Percentiles rank a stretch among this genome's conserved stretches.
Evolutionary conservation across 2,797 vertebrate genomes (phyloP).

Genomic region (Acrocephalus scirpaceus): DNA sequence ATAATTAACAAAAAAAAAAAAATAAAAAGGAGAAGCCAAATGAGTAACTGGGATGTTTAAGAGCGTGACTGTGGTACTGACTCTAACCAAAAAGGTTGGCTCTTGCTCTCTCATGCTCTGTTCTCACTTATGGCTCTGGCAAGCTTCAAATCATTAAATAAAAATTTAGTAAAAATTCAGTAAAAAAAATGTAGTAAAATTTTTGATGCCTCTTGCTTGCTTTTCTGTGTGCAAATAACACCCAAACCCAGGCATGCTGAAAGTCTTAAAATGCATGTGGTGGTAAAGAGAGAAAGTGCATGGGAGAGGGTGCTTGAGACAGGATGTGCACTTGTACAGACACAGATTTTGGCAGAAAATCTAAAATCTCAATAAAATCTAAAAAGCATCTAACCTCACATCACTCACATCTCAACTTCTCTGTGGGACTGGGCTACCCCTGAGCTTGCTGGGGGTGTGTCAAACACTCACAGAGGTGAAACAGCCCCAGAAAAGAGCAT

Average conservation of each 20-base stretch:
- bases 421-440: not conserved
- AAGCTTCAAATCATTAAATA: not conserved
- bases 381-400: not conserved
- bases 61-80: not conserved
- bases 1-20: not conserved
- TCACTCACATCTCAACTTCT: not conserved
- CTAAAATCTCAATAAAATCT: not conserved
- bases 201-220: not conserved
- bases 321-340: not conserved
- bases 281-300: not conserved
- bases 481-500: not conserved
- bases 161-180: not conserved
- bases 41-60: not conserved
- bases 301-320: not conserved
- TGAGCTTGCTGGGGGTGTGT: not conserved
- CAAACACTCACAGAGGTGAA: not conserved
- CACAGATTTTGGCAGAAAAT: not conserved
- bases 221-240: not conserved
- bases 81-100: not conserved
- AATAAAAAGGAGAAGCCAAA: not conserved
- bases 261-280: not conserved
- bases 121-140: not conserved
- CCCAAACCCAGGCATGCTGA: not conserved
- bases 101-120: not conserved
- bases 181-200: not conserved